These are phyloP conservation scores for Blomia tropicalis DNA, from an alignment of 2,888 invertebrate species.

Conservation along the genomic window DNA sequence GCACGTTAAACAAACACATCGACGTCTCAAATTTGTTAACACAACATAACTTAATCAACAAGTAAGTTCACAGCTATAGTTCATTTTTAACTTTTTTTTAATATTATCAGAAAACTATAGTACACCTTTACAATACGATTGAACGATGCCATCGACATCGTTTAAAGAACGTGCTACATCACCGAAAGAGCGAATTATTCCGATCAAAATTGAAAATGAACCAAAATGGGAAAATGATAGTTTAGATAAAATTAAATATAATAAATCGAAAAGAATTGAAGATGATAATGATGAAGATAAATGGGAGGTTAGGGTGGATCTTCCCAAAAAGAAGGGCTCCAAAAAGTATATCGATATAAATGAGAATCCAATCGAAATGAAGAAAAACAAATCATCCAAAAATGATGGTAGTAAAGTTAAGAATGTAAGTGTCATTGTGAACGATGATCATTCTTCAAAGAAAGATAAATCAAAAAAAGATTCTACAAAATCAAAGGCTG, in stretches of 20 bases:
- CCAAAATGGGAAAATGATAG: neutral
- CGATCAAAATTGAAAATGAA: neutral
- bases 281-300: neutral
- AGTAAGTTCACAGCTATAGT: no score
- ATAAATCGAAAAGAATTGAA: neutral
- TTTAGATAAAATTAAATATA: neutral
- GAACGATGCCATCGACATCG: neutral
- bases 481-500: neutral
- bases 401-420: neutral
- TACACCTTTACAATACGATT: neutral
- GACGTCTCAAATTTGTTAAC: no score
- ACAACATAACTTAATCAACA: no score
- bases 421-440: neutral
- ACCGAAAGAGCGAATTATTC: constrained; percentile 10
- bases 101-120: no score
- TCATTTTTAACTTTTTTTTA: no score
- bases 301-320: neutral
- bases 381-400: constrained; percentile 1
- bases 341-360: neutral
- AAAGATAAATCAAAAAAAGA: neutral
- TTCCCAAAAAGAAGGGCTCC: neutral
- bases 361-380: neutral
- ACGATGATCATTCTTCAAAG: no score
- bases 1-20: no score
- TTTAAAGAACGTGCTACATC: neutral